Base-by-base conservation (phyloP, 2,888 invertebrate species). In the Netelia inedita region DNA sequence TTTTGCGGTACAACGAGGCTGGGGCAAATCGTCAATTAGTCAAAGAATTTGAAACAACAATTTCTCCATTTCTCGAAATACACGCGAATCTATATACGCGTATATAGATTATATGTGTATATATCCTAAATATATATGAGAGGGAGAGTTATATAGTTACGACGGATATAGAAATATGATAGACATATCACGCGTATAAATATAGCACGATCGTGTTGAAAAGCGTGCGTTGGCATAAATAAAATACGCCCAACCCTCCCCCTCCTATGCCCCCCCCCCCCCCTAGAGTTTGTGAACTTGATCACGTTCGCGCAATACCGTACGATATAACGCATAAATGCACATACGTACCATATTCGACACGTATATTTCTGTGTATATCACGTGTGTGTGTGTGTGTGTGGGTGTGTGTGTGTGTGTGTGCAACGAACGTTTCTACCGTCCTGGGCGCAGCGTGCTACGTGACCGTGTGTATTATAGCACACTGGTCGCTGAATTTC, bases 151-250 rank as follows among this genome's bases (percentile, higher is more conserved):
- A 19, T 41, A 2, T 1, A 28, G 35, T 35, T 35, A 35, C 1
- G 35, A 35, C 35, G 35, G 35, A 35, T 35, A 35, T 35, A 35
- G 35, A 35, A 35, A 19, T 57, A 43, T 68, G 63, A 63, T 35
- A 28, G 63, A 63, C 35, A 35, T 14, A 63, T 63, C 63, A 28
- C 41, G 21, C 65, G 9, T 66, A 10, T 10, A 11, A 43, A 66
- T 66, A 66, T 21, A 19, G 9, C 35, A 1, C 28, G 8, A 16
- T 11, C 2, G 65, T 41, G 41, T 53, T 53, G 53, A 53, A 63
- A 50, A 61, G 53, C 68, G 66, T 68, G 63, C 63, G 72, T 82
- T 61, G 72, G 66, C 72, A 59, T 53, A 68, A 78, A 78, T 78
- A 82, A 78, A 82, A 78, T 68, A 55, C 21, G 28, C 9, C 9